Percentiles rank a stretch among this genome's conserved stretches.
Evolutionary conservation across 2,797 vertebrate genomes (phyloP).

Genomic region (Sebastes steindachneri): DNA sequence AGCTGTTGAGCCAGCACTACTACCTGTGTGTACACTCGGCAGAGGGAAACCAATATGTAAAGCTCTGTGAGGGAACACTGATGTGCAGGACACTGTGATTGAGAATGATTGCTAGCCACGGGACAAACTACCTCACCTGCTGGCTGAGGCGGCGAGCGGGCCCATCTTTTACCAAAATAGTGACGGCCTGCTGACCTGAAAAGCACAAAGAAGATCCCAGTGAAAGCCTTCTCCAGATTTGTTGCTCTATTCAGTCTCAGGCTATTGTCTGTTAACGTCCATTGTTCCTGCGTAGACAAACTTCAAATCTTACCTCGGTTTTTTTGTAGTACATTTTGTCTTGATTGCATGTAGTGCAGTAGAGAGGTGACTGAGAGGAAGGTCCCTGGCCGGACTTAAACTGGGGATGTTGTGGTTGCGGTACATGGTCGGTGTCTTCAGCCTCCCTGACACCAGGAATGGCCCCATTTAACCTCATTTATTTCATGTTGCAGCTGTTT

Average conservation of each 20-base stretch:
- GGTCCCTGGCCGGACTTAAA: background rate
- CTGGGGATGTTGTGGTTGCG: background rate
- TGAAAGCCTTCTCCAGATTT: background rate
- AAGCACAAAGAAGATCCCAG: background rate
- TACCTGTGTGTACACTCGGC: background rate
- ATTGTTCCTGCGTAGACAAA: background rate
- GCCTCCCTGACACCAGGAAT: background rate
- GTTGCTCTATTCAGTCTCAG: background rate
- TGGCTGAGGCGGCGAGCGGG: background rate
- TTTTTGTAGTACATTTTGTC: background rate
- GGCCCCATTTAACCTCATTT: background rate
- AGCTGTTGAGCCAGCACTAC: conserved; percentile 10
- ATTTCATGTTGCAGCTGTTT: background rate
- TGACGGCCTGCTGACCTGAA: background rate
- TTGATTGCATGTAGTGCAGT: background rate
- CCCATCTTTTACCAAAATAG: background rate
- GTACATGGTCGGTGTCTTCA: background rate
- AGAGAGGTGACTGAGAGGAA: background rate
- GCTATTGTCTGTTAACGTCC: background rate
- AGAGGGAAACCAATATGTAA: background rate
- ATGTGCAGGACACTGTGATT: background rate
- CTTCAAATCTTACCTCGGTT: background rate
- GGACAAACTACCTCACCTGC: background rate
- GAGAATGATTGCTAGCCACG: conserved; percentile 4
- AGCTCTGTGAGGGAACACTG: background rate